Evolutionary conservation across 2,797 vertebrate species (phyloP).

Genomic region (Lagodon rhomboides): DNA sequence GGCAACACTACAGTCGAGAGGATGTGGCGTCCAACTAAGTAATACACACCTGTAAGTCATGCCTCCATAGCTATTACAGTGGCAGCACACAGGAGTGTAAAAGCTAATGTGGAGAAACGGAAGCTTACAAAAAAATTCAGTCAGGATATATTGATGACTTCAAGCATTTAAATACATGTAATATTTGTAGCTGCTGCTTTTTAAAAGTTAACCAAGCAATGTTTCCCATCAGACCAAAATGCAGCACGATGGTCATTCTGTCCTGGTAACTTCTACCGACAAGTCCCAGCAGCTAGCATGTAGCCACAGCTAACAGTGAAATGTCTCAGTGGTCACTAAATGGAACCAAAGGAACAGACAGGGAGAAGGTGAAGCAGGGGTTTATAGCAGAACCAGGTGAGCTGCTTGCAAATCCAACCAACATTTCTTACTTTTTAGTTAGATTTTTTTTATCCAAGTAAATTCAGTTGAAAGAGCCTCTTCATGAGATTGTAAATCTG

Average conservation of each 20-base stretch:
- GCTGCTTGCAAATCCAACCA: slow-evolving; percentile 2
- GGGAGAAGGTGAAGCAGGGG: slow-evolving; percentile 23
- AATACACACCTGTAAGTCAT: not conserved
- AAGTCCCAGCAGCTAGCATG: slow-evolving; percentile 55
- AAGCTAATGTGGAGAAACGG: not conserved
- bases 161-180: not conserved
- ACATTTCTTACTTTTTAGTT: slow-evolving; percentile 4
- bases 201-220: not conserved
- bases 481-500: slow-evolving; percentile 3
- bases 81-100: not conserved
- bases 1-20: not conserved
- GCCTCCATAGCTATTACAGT: too few relatives aligned
- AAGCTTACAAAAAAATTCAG: not conserved
- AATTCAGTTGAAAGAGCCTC: not conserved
- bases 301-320: slow-evolving; percentile 32
- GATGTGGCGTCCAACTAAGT: not conserved
- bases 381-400: slow-evolving; percentile 64
- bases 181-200: not conserved
- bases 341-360: slow-evolving; percentile 34
- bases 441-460: not conserved
- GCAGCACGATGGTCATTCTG: not conserved
- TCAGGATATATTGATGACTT: not conserved
- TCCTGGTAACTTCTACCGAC: not conserved
- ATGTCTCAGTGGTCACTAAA: slow-evolving; percentile 12
- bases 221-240: not conserved